A percentile compares a stretch with the other conserved stretches of the same genome.
These are phyloP conservation scores for Helogale parvula DNA, from an alignment of 2,113 vertebrate genomes.

Conservation along the genomic window DNA sequence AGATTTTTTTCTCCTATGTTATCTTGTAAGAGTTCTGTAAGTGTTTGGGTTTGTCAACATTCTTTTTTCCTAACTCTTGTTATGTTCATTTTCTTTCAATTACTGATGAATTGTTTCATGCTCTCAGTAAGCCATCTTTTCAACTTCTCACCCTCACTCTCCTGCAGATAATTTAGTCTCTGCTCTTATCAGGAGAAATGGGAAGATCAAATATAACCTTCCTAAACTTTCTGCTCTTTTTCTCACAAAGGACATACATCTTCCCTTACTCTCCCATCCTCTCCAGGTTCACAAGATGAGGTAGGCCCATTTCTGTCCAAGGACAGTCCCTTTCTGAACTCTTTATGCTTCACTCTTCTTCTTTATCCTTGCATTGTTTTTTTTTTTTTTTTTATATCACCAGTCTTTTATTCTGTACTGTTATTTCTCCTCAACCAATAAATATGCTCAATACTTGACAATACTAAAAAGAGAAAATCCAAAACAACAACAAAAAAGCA, in stretches of 20 bases:
- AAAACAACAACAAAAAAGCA: background rate
- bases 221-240: background rate
- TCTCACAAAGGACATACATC: background rate
- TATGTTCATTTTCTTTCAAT: background rate
- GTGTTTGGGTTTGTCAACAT: background rate
- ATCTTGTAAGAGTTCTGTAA: background rate
- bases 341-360: background rate
- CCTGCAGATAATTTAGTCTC: background rate
- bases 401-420: background rate
- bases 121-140: background rate
- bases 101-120: background rate
- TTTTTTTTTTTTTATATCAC: background rate
- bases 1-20: background rate
- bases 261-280: background rate
- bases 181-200: background rate
- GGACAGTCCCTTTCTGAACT: no score
- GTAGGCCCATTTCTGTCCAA: background rate
- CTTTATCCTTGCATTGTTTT: background rate
- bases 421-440: background rate
- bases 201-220: background rate
- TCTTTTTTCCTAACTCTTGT: background rate
- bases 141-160: background rate
- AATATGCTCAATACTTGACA: background rate
- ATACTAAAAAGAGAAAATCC: background rate
- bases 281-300: background rate